Conservation (phyloP, 2,113 vertebrate genomes). For the Natator depressus region DNA sequence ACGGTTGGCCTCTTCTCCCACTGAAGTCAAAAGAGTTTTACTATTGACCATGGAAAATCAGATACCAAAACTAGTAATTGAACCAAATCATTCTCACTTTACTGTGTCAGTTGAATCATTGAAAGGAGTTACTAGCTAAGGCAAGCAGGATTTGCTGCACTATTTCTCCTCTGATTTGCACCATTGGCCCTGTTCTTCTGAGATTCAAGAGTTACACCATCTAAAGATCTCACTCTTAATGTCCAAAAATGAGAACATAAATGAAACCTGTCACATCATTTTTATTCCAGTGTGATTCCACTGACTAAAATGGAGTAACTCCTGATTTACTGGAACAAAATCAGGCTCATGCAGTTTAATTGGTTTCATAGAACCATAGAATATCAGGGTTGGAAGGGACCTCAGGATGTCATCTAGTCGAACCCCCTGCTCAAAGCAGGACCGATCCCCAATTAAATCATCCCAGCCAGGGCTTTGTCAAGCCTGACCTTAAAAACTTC, state of each 20-base stretch:
- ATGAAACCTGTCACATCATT: fast-evolving
- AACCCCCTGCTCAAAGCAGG: too few species aligned
- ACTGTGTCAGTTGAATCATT: not conserved
- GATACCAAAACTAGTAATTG: not conserved
- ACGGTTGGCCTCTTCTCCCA: not conserved
- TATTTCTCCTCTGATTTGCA: not conserved
- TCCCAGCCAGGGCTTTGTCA: too few species aligned
- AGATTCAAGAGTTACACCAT: not conserved
- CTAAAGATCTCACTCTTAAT: fast-evolving
- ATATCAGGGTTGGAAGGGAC: too few species aligned
- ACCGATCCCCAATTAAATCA: too few species aligned
- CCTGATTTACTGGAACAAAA: fast-evolving
- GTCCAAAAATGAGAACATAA: fast-evolving
- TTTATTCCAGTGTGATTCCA: fast-evolving
- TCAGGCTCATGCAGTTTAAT: not conserved
- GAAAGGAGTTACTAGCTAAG: not conserved
- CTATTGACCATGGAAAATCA: slow-evolving; percentile 31
- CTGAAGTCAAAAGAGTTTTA: slow-evolving; percentile 56
- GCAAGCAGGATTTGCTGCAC: not conserved
- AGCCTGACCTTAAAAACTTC: too few species aligned
- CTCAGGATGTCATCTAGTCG: too few species aligned
- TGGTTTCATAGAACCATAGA: not conserved
- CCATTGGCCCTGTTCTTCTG: not conserved
- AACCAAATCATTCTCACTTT: not conserved
- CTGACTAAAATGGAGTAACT: fast-evolving